phyloP scores from a whole-genome alignment of 92 coral and sea anemone genomes.

The Siderastrea radians region DNA sequence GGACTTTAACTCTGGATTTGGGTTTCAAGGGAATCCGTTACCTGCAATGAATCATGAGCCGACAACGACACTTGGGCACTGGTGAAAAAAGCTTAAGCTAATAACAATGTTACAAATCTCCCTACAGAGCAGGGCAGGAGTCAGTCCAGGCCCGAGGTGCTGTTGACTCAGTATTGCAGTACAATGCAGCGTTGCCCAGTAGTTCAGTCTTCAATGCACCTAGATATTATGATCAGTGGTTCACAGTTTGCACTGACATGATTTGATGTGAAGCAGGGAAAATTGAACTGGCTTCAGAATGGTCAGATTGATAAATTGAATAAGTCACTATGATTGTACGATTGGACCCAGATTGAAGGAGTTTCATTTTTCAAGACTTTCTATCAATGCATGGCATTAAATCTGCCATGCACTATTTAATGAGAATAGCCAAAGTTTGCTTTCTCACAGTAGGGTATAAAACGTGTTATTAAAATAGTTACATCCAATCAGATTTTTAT shows the following conservation, averaged over 20 bases:
- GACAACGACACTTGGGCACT: constrained; percentile 27
- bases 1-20: constrained; percentile 70
- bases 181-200: background rate
- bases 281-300: background rate
- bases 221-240: background rate
- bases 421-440: constrained; percentile 8
- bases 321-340: background rate
- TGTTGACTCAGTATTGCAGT: background rate
- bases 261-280: background rate
- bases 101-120: background rate
- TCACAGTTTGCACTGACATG: constrained; percentile 33
- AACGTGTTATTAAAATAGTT: background rate
- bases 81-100: constrained; percentile 8
- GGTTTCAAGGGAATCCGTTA: constrained; percentile 71
- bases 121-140: background rate
- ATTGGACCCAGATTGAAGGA: background rate
- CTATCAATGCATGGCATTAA: background rate
- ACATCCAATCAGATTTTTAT: background rate
- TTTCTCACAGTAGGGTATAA: background rate
- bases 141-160: background rate
- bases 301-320: background rate
- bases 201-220: background rate
- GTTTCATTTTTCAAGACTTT: background rate
- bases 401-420: constrained; percentile 15
- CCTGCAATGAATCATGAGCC: constrained; percentile 62